Conservation (phyloP, 2,888 invertebrate genomes). For the Graphium colonna region DNA sequence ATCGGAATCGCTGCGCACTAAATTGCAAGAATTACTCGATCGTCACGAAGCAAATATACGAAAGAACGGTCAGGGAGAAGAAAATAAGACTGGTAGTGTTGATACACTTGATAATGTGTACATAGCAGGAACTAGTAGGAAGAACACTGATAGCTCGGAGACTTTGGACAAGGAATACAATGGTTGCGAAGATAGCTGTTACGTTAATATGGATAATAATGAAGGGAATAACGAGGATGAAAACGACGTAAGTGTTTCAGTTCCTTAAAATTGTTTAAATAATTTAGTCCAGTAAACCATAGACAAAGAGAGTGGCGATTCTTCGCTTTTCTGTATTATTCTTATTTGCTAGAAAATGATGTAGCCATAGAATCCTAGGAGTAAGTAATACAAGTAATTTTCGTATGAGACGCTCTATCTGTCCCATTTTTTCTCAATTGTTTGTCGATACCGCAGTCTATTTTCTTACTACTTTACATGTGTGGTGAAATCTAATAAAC, state of each 20-base stretch:
- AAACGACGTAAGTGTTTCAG: constrained; percentile 46
- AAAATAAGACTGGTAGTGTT: constrained; percentile 53
- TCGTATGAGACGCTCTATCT: too few species aligned
- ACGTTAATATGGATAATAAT: constrained; percentile 40
- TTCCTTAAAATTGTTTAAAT: not conserved
- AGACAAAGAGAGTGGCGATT: too few species aligned
- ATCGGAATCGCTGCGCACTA: constrained; percentile 64
- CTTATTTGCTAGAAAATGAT: too few species aligned
- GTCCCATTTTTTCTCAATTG: too few species aligned
- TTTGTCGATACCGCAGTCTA: too few species aligned
- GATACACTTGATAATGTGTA: constrained; percentile 62
- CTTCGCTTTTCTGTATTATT: too few species aligned
- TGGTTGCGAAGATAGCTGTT: constrained; percentile 62
- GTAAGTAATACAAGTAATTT: too few species aligned
- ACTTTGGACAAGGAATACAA: constrained; percentile 63
- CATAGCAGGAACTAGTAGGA: constrained; percentile 62
- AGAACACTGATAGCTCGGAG: constrained; percentile 69
- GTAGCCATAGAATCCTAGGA: too few species aligned
- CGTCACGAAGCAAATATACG: constrained; percentile 67
- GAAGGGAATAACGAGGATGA: constrained; percentile 48
- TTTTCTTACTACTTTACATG: too few species aligned
- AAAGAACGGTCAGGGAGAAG: constrained; percentile 48
- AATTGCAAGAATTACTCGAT: constrained; percentile 67
- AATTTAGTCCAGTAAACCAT: too few species aligned
- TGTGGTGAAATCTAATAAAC: too few species aligned